Evolutionary conservation across 35 echinoderm and acorn worm genomes (phyloP).

Genomic region (Apostichopus japonicus): DNA sequence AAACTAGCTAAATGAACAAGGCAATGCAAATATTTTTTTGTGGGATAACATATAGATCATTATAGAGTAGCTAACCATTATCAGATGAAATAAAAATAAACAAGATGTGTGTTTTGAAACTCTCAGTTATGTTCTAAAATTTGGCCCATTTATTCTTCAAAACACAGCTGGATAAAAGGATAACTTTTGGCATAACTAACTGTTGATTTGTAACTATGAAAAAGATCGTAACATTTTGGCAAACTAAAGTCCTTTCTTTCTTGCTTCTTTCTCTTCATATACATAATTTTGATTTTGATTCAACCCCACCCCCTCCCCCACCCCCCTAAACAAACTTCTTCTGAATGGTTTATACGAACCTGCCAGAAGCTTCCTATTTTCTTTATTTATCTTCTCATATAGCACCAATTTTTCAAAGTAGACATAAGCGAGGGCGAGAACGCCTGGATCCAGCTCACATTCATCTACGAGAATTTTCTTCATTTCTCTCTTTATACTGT

Average conservation of each 20-base stretch:
- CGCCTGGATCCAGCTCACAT: slow-evolving; percentile 64
- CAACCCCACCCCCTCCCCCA: not conserved
- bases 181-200: not conserved
- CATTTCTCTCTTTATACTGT: slow-evolving; percentile 96
- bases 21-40: too few relatives aligned
- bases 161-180: too few relatives aligned
- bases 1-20: too few relatives aligned
- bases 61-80: too few relatives aligned
- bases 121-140: not conserved
- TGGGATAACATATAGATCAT: too few relatives aligned
- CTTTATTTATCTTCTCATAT: slow-evolving; percentile 88
- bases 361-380: slow-evolving; percentile 94
- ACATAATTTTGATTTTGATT: not conserved
- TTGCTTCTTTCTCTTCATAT: not conserved
- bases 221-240: too few relatives aligned
- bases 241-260: not conserved
- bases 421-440: slow-evolving; percentile 76
- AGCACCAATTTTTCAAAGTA: slow-evolving; percentile 97
- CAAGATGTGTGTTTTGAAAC: not conserved
- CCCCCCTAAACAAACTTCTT: not conserved
- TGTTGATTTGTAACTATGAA: not conserved
- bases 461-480: slow-evolving; percentile 84
- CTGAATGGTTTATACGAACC: slow-evolving; percentile 46
- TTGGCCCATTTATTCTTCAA: too few relatives aligned
- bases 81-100: too few relatives aligned